Evolutionary conservation across 2,888 invertebrate species (phyloP).

Genomic region (Drosophila atripex): DNA sequence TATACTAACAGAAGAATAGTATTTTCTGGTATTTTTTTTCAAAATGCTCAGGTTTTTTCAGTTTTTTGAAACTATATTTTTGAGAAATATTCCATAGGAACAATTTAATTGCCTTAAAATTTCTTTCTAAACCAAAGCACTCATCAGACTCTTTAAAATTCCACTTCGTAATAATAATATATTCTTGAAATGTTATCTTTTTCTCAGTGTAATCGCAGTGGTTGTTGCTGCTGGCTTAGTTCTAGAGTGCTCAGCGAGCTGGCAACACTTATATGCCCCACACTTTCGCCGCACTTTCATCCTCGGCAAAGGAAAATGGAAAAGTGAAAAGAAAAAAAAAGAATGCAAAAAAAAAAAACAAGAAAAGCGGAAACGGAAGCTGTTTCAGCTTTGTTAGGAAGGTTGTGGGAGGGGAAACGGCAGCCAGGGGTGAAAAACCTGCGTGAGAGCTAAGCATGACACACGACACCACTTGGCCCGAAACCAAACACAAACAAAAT

Average conservation of each 20-base stretch:
- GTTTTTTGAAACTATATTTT: too few relatives aligned
- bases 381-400: conserved; percentile 57
- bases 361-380: conserved; percentile 68
- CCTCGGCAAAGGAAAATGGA: not conserved
- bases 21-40: too few relatives aligned
- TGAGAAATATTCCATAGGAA: too few relatives aligned
- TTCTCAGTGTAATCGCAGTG: conserved; percentile 4
- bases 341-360: conserved; percentile 4
- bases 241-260: conserved; percentile 63
- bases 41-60: too few relatives aligned
- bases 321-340: not conserved
- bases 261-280: conserved; percentile 54
- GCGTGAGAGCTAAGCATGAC: conserved; percentile 41
- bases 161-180: too few relatives aligned
- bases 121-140: too few relatives aligned
- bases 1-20: not conserved
- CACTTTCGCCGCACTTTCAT: conserved; percentile 10
- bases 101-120: too few relatives aligned
- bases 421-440: conserved; percentile 7
- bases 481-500: conserved; percentile 25
- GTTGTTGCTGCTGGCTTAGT: conserved; percentile 27
- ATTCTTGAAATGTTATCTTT: not conserved
- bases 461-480: conserved; percentile 13
- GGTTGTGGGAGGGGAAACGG: not conserved
- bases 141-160: too few relatives aligned